Evolutionary conservation across 2,797 vertebrate genomes (phyloP).

Genomic region (Rhinophrynus dorsalis): DNA sequence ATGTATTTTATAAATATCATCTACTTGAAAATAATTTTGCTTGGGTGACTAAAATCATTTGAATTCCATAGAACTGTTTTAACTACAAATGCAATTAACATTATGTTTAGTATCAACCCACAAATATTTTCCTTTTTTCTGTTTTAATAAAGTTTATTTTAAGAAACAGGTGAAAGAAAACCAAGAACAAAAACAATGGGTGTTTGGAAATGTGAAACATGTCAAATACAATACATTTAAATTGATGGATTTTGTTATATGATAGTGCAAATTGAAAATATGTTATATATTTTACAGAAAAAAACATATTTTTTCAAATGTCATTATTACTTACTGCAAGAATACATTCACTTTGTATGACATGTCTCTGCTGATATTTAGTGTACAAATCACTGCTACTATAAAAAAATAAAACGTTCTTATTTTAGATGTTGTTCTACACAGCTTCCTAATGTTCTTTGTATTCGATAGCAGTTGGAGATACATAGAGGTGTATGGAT

Average conservation of each 20-base stretch:
- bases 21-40: constrained; percentile 24
- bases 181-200: constrained; percentile 8
- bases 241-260: too few species aligned
- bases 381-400: not conserved
- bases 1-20: constrained; percentile 26
- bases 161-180: not conserved
- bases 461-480: not conserved
- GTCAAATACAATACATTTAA: not conserved
- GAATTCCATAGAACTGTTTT: not conserved
- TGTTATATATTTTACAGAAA: not conserved
- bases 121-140: constrained; percentile 4
- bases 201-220: constrained; percentile 13
- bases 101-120: not conserved
- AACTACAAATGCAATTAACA: not conserved
- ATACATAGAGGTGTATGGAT: constrained; percentile 55
- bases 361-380: too few species aligned
- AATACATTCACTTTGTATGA: too few species aligned
- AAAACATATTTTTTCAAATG: too few species aligned
- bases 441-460: not conserved
- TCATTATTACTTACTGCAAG: too few species aligned
- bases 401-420: not conserved
- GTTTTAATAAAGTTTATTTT: constrained; percentile 4
- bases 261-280: not conserved
- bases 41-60: constrained; percentile 22
- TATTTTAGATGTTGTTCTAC: not conserved